phyloP scores from a whole-genome alignment of 2,113 vertebrate species.

The Epinephelus moara region DNA sequence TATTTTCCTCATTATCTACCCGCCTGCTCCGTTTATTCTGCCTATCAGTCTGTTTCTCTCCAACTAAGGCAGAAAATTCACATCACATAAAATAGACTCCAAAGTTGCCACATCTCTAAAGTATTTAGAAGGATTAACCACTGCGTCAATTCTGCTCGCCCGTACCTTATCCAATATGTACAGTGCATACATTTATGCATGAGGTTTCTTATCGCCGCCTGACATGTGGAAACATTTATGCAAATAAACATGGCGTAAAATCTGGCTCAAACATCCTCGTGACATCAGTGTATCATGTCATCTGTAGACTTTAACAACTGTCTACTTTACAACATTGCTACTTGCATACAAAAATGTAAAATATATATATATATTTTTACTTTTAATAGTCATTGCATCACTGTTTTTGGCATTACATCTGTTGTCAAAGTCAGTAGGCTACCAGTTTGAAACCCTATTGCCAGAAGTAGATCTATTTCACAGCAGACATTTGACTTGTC shows the following conservation, averaged over 20 bases:
- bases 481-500: no score
- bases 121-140: constrained; percentile 40
- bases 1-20: constrained; percentile 10
- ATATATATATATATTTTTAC: not conserved
- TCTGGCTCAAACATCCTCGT: not conserved
- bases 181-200: constrained; percentile 2
- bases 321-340: not conserved
- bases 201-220: not conserved
- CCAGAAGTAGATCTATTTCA: no score
- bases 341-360: not conserved
- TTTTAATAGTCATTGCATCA: not conserved
- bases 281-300: not conserved
- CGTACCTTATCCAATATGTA: constrained; percentile 2
- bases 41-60: not conserved
- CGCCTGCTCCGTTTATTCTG: not conserved
- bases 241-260: constrained; percentile 2
- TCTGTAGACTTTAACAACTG: not conserved
- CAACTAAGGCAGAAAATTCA: not conserved
- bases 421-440: not conserved
- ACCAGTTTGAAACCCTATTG: not conserved
- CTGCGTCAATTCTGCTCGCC: constrained; percentile 20
- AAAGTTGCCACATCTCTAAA: constrained; percentile 24
- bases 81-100: not conserved
- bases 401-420: not conserved
- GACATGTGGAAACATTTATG: not conserved